These are phyloP conservation scores for Varecia variegata DNA, from an alignment of 2,797 vertebrate species.

Conservation along the genomic window DNA sequence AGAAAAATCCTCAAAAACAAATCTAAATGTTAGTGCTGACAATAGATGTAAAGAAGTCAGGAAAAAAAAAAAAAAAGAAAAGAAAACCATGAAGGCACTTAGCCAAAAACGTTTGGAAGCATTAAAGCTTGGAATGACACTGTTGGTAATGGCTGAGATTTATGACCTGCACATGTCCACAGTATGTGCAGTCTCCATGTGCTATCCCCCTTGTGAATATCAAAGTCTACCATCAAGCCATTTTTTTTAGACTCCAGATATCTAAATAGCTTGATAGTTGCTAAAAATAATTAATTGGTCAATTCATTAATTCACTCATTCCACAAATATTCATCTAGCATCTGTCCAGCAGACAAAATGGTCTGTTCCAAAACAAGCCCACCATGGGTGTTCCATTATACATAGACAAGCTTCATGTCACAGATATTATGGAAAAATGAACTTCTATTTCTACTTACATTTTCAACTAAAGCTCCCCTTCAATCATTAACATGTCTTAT, in stretches of 20 bases:
- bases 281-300: not conserved
- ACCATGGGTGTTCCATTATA: not conserved
- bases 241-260: not conserved
- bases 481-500: not conserved
- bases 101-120: not conserved
- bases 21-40: not conserved
- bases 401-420: not conserved
- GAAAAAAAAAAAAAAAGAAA: not conserved
- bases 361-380: not conserved
- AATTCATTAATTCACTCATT: not conserved
- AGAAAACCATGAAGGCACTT: not conserved
- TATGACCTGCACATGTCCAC: not conserved
- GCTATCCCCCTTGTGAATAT: not conserved
- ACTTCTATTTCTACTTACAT: not conserved
- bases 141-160: not conserved
- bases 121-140: not conserved
- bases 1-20: not conserved
- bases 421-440: not conserved
- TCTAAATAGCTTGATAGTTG: not conserved
- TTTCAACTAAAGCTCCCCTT: not conserved
- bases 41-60: not conserved
- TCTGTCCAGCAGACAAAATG: not conserved
- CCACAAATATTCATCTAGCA: not conserved
- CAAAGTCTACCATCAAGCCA: not conserved
- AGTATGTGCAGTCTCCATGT: too few species aligned